Conservation (phyloP, 2,888 invertebrate species). For the Desoria tigrina region DNA sequence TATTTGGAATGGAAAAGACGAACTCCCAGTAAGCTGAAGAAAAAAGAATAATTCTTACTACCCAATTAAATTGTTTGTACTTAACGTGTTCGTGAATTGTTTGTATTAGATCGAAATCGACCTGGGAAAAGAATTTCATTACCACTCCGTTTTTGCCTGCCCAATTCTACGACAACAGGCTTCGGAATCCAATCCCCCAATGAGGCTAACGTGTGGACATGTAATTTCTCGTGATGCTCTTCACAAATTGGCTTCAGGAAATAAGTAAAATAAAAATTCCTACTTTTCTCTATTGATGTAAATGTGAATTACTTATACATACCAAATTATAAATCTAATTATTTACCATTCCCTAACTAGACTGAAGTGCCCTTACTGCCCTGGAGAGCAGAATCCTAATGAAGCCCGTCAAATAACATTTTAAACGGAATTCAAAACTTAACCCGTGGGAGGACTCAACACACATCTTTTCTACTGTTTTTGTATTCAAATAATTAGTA, state of each 20-base stretch:
- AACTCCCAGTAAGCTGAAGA: slow-evolving; percentile 76
- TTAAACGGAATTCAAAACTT: too few species aligned
- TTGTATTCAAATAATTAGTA: too few species aligned
- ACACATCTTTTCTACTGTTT: too few species aligned
- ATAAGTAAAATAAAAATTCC: too few species aligned
- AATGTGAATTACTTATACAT: not conserved
- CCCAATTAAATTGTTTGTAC: too few species aligned
- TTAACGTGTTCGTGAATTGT: too few species aligned
- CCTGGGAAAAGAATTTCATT: slow-evolving; percentile 83
- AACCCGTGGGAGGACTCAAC: not conserved
- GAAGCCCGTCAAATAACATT: slow-evolving; percentile 92
- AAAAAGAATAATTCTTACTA: slow-evolving; percentile 1
- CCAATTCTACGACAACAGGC: slow-evolving; percentile 96
- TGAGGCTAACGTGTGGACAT: slow-evolving; percentile 95
- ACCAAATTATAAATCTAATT: slow-evolving; percentile 5
- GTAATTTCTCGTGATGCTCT: slow-evolving; percentile 97
- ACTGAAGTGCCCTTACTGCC: slow-evolving; percentile 98
- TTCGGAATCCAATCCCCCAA: slow-evolving; percentile 93
- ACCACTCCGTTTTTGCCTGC: slow-evolving; percentile 98
- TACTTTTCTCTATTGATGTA: slow-evolving; percentile 44
- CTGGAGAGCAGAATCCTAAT: slow-evolving; percentile 89
- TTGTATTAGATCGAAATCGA: slow-evolving; percentile 85
- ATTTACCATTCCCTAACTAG: slow-evolving; percentile 59
- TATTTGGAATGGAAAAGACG: slow-evolving; percentile 93
- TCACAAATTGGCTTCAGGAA: slow-evolving; percentile 87